Conservation (phyloP, 2,888 invertebrate species). For the Cryptus viduatorius region DNA sequence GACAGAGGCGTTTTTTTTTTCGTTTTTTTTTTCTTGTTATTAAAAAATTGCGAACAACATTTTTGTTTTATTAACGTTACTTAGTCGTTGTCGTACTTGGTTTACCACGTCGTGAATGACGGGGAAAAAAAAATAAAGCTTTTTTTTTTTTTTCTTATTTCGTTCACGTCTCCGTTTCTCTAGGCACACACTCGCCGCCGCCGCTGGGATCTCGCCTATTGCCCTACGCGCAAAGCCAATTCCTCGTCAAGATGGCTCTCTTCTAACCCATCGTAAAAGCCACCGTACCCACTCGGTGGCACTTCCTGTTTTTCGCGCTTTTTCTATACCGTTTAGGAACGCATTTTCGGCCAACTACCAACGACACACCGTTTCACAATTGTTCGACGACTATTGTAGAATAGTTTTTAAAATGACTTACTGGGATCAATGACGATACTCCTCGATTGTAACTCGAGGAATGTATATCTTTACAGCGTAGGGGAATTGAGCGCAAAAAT, state of each 20-base stretch:
- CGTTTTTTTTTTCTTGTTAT: background rate
- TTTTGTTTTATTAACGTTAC: background rate
- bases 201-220: slow-evolving; percentile 40
- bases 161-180: slow-evolving; percentile 31
- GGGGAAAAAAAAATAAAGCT: slow-evolving; percentile 2
- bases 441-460: background rate
- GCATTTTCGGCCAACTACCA: slow-evolving; percentile 21
- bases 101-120: background rate
- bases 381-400: no score
- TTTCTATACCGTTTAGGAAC: slow-evolving; percentile 23
- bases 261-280: slow-evolving; percentile 49
- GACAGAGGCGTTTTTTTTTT: background rate
- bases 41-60: background rate
- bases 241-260: slow-evolving; percentile 80
- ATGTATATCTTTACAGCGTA: slow-evolving; percentile 62
- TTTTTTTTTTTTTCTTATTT: slow-evolving; percentile 1
- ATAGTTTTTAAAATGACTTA: background rate
- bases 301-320: slow-evolving; percentile 55
- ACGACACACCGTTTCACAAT: background rate
- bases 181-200: slow-evolving; percentile 62
- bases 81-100: background rate
- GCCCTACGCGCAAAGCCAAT: slow-evolving; percentile 71
- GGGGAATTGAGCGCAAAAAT: slow-evolving; percentile 62
- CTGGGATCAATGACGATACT: background rate
- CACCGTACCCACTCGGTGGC: slow-evolving; percentile 46